These are phyloP conservation scores for Xestia c-nigrum DNA, from an alignment of 2,888 invertebrate species.

Conservation along the genomic window DNA sequence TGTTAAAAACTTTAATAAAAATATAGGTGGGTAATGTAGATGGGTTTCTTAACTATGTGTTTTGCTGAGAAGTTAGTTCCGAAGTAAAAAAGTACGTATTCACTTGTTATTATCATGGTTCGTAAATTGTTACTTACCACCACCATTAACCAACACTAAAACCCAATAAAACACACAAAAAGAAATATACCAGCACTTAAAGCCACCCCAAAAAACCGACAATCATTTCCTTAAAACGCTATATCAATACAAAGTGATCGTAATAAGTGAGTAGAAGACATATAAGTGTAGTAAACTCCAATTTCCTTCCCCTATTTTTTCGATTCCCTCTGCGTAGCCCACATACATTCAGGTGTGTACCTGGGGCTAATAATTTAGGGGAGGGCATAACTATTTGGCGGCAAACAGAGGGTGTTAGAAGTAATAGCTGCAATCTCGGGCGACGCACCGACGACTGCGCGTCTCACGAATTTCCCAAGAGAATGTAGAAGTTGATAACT, in stretches of 20 bases:
- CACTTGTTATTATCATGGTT: neutral
- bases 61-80: neutral
- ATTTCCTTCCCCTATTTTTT: conserved; percentile 79
- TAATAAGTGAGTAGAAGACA: conserved; percentile 61
- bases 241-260: conserved; percentile 56
- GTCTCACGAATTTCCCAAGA: conserved; percentile 87
- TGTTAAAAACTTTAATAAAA: too few species aligned
- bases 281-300: conserved; percentile 76
- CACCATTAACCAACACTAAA: neutral
- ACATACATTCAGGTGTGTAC: conserved; percentile 75
- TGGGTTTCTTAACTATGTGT: neutral
- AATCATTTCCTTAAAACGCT: conserved; percentile 41
- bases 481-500: conserved; percentile 76
- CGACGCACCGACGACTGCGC: conserved; percentile 76
- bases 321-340: conserved; percentile 74
- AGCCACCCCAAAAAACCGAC: conserved; percentile 22
- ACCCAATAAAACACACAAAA: conserved; percentile 26
- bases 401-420: conserved; percentile 86
- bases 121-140: neutral
- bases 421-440: conserved; percentile 88
- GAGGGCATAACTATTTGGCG: conserved; percentile 84
- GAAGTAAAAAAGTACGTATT: too few species aligned
- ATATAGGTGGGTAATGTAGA: too few species aligned
- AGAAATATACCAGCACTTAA: conserved; percentile 22
- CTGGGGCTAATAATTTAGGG: conserved; percentile 85